Evolutionary conservation across 1,140 invertebrate genomes (phyloP), one percentile per base, ranked within the genome.

Genomic region (Diploscapter pachys): DNA sequence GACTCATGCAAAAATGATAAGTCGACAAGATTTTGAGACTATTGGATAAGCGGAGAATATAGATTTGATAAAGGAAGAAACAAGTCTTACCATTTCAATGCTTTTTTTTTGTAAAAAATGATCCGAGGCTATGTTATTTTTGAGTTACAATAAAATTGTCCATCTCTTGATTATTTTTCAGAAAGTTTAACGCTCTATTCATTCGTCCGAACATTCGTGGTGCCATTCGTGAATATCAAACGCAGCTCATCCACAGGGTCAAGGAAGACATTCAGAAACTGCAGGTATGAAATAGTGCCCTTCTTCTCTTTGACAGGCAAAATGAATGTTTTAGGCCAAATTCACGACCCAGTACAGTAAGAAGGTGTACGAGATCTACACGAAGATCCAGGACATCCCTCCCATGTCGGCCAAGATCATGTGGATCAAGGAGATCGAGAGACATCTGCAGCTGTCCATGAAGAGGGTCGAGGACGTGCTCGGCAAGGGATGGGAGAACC

Each of bases 201-300:
- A 95, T 99, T 4, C 90, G 97, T 11, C 96, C 96, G 4, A 96
- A 99, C 87, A 99, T 99, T 83, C 55, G 95, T 74, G 96, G 96
- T 31, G 96, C 97, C 51, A 99, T 99, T 79, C 88, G 96, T 56
- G 96, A 99, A 88, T 99, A 99, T 87, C 97, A 99, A 88, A 98
- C 96, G 0, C 95, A 99, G 86, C 89, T 99, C 52, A 99, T 99
- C 85, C 95, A 99, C 86, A 90, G 95, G 76, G 96, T 99, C 5
- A 99, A 99, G 86, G 96, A 98, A 85, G 97, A 99, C 84, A 99
- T 99, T 83, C 95, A 98, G 86, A 91, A 93, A 2, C 87, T 99
- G 5, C 96, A 99, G 87, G 95, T 98, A 85, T 98, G 97, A 86
- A 31, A 31, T 31, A 31, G 1, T 31, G 0, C 1, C 1, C 31